These are phyloP conservation scores for Drosophila neocordata DNA, from an alignment of 1,140 invertebrate species.

Conservation along the genomic window DNA sequence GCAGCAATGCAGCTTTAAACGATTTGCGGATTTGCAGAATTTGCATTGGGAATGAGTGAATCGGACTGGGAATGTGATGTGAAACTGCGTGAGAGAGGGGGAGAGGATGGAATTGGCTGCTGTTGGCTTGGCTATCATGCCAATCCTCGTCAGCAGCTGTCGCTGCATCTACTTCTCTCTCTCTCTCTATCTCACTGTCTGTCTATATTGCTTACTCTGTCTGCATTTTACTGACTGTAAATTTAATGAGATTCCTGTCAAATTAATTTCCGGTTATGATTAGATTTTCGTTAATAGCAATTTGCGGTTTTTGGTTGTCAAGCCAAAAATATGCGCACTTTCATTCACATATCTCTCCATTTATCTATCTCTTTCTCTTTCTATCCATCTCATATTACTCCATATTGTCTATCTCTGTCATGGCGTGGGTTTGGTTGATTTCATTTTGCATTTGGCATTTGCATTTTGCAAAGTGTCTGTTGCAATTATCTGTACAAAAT, in stretches of 20 bases:
- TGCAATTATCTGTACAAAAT: constrained; percentile 52
- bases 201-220: not conserved
- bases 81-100: no score
- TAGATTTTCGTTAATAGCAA: constrained; percentile 83
- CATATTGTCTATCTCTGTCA: constrained; percentile 10
- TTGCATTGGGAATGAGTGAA: constrained; percentile 16
- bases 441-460: constrained; percentile 49
- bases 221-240: constrained; percentile 60
- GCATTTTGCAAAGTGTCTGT: constrained; percentile 52
- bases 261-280: constrained; percentile 83
- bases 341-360: not conserved
- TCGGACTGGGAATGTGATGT: not conserved
- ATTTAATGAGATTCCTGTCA: constrained; percentile 83
- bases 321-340: constrained; percentile 50
- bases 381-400: not conserved
- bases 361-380: not conserved
- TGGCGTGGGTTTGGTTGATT: constrained; percentile 4
- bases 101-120: not conserved
- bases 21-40: constrained; percentile 45
- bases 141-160: constrained; percentile 30
- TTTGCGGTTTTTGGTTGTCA: constrained; percentile 79
- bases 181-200: not conserved
- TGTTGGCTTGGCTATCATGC: constrained; percentile 2
- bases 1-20: constrained; percentile 74
- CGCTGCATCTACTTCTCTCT: not conserved